phyloP scores from a whole-genome alignment of 2,113 vertebrate genomes.

The Pristiophorus japonicus region DNA sequence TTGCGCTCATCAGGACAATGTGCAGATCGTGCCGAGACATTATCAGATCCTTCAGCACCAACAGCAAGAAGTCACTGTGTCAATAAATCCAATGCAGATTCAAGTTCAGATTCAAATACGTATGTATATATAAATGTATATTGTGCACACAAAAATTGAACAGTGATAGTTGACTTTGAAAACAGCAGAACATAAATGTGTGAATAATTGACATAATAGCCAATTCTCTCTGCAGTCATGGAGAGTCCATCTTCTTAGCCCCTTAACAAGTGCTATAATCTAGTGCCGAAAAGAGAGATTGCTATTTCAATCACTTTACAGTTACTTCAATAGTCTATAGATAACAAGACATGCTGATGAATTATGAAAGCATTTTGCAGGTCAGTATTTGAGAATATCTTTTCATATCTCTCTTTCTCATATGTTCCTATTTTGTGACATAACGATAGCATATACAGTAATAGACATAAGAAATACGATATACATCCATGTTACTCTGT shows the following conservation, averaged over 20 bases:
- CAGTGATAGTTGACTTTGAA: not conserved
- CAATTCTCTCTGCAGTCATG: not conserved
- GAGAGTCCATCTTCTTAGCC: not conserved
- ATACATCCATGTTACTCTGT: not conserved
- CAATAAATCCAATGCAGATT: slow-evolving; percentile 35
- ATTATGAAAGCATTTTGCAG: slow-evolving; percentile 38
- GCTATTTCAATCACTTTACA: not conserved
- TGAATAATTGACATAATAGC: not conserved
- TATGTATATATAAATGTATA: no score
- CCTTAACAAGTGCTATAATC: not conserved
- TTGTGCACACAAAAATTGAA: not conserved
- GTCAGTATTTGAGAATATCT: not conserved
- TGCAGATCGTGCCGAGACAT: slow-evolving; percentile 74
- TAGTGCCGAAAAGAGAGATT: not conserved
- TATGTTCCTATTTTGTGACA: not conserved
- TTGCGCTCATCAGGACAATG: slow-evolving; percentile 93
- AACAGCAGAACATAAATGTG: not conserved
- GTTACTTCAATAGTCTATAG: accelerated
- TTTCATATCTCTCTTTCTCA: not conserved
- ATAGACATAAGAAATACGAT: not conserved
- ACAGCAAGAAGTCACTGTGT: slow-evolving; percentile 85
- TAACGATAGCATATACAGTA: not conserved
- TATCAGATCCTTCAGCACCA: slow-evolving; percentile 86
- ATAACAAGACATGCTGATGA: not conserved
- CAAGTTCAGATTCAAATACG: not conserved